A percentile compares a stretch with the other conserved stretches of the same genome.
These are phyloP conservation scores for Drosophila multiciliata DNA, from an alignment of 2,888 invertebrate genomes.

Conservation along the genomic window DNA sequence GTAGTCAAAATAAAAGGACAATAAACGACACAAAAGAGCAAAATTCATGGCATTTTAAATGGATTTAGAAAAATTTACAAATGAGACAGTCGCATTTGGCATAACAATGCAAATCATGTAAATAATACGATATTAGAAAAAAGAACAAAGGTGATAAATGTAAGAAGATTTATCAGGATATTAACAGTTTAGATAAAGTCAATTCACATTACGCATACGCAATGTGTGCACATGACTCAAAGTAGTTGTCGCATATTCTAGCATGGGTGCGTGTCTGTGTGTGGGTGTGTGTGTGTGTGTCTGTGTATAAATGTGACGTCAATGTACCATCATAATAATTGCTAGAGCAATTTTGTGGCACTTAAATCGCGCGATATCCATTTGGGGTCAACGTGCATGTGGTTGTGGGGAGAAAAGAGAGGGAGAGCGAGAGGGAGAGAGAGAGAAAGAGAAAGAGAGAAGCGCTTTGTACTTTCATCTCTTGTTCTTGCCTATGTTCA, in stretches of 20 bases:
- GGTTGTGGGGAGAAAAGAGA: neutral
- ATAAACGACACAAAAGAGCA: slow-evolving; percentile 10
- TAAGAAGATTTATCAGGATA: neutral
- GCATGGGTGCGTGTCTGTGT: neutral
- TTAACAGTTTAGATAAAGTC: slow-evolving; percentile 10
- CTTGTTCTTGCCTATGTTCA: neutral
- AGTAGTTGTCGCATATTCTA: slow-evolving; percentile 6
- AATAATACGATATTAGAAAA: neutral
- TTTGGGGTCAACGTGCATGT: slow-evolving; percentile 25
- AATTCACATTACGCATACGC: slow-evolving; percentile 39
- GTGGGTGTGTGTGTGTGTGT: slow-evolving; percentile 1
- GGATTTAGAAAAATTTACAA: slow-evolving; percentile 10
- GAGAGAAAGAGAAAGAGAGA: neutral
- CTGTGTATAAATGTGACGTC: slow-evolving; percentile 7
- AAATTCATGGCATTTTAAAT: slow-evolving; percentile 1
- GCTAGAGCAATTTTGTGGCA: slow-evolving; percentile 25
- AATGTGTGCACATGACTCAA: neutral
- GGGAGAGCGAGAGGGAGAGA: neutral
- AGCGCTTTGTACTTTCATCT: neutral
- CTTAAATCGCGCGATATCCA: slow-evolving; percentile 20
- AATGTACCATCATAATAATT: slow-evolving; percentile 27
- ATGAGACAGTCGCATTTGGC: slow-evolving; percentile 1
- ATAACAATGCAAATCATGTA: slow-evolving; percentile 15
- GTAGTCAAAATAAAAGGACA: slow-evolving; percentile 27
- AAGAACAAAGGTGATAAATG: neutral